A percentile compares a stretch with the other conserved stretches of the same genome.
These are phyloP conservation scores for Oriolus oriolus DNA, from an alignment of 2,113 vertebrate genomes.

Conservation along the genomic window DNA sequence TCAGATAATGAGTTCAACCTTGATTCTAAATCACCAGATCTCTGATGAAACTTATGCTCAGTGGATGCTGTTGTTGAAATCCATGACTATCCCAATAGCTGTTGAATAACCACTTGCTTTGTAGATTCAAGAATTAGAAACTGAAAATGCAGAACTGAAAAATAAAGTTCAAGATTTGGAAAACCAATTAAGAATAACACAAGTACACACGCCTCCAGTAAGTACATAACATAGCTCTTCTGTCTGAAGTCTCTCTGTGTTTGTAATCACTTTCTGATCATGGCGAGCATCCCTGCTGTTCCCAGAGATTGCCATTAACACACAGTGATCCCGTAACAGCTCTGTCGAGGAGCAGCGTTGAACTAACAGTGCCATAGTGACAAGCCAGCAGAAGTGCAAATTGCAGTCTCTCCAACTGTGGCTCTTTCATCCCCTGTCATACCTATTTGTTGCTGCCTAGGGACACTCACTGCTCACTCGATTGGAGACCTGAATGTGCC, in stretches of 20 bases:
- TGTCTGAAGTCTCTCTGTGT: background rate
- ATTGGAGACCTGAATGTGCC: background rate
- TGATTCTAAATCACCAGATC: background rate
- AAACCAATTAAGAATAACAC: conserved; percentile 86
- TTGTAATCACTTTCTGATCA: background rate
- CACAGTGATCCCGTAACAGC: background rate
- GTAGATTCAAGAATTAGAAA: conserved; percentile 97
- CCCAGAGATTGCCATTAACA: background rate
- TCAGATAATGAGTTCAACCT: background rate
- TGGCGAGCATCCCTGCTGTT: background rate
- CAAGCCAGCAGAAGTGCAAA: background rate
- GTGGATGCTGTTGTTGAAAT: background rate
- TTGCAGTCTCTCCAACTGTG: background rate
- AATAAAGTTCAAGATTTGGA: conserved; percentile 92
- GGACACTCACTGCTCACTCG: background rate
- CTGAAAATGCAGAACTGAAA: conserved; percentile 93
- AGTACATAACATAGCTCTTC: conserved; percentile 43
- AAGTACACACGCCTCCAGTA: conserved; percentile 82
- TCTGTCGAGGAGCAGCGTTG: background rate
- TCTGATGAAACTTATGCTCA: background rate
- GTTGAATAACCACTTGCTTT: conserved; percentile 56
- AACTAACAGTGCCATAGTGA: background rate
- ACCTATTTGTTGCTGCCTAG: background rate
- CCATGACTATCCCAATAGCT: background rate
- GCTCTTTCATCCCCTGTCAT: background rate